Conservation (phyloP, 2,888 invertebrate species). For the Allophyes oxyacanthae region DNA sequence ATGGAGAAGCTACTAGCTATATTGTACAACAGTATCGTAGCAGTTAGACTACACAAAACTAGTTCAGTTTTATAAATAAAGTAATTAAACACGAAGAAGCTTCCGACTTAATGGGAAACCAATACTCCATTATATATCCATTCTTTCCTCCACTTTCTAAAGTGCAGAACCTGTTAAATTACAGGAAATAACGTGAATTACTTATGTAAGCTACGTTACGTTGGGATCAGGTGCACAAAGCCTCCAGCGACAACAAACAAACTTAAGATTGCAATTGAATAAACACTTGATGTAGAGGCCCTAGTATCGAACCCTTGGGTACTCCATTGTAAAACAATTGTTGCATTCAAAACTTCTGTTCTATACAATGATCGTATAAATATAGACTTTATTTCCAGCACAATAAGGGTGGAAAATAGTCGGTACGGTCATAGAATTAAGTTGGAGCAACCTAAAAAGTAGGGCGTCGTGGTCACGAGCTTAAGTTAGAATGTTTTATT, state of each 20-base stretch:
- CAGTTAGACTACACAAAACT: no score
- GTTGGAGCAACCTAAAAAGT: conserved; percentile 70
- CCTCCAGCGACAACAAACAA: conserved; percentile 51
- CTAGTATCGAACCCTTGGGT: conserved; percentile 58
- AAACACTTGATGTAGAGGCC: conserved; percentile 53
- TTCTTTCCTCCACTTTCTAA: conserved; percentile 68
- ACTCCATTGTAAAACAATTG: conserved; percentile 55
- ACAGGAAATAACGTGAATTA: conserved; percentile 71
- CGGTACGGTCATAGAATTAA: conserved; percentile 44
- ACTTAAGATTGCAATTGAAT: conserved; percentile 56
- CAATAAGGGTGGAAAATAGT: conserved; percentile 55
- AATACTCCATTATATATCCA: conserved; percentile 52
- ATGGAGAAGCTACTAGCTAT: no score
- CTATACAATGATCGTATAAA: conserved; percentile 42
- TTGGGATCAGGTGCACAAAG: conserved; percentile 69
- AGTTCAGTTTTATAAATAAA: background rate
- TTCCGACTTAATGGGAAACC: conserved; percentile 4
- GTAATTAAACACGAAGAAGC: conserved; percentile 4
- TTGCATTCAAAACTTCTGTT: conserved; percentile 55
- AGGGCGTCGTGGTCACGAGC: conserved; percentile 76
- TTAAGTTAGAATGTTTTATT: conserved; percentile 66
- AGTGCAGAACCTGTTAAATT: conserved; percentile 61
- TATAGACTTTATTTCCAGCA: conserved; percentile 54
- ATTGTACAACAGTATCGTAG: no score
- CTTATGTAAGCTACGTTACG: conserved; percentile 71